Conservation (phyloP, 1,140 invertebrate genomes). For the Heliconius eleuchia region DNA sequence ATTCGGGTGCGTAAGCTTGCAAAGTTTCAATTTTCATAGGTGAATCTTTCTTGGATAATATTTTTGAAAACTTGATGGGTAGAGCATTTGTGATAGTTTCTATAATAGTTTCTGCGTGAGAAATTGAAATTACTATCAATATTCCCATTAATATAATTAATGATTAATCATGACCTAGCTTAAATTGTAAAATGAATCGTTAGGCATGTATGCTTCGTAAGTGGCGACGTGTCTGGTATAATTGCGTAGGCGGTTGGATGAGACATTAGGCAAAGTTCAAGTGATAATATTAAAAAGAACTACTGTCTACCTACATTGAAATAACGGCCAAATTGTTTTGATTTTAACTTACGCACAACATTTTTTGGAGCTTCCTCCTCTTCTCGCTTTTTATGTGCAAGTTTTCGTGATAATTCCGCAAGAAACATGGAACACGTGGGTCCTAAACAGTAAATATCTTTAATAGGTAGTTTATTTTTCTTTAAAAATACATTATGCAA, state of each 20-base stretch:
- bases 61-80: constrained; percentile 58
- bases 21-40: constrained; percentile 66
- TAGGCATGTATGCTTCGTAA: neutral
- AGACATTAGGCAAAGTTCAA: neutral
- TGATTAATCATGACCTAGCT: constrained; percentile 4
- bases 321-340: neutral
- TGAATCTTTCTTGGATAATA: constrained; percentile 54
- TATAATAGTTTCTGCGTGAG: constrained; percentile 59
- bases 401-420: constrained; percentile 62
- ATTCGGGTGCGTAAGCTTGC: constrained; percentile 63
- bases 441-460: constrained; percentile 42
- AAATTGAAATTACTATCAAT: neutral
- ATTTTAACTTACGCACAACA: constrained; percentile 63
- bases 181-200: neutral
- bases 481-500: too few relatives aligned
- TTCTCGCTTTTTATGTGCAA: constrained; percentile 59
- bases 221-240: neutral
- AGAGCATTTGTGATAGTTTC: constrained; percentile 64
- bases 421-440: constrained; percentile 71
- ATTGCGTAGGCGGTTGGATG: neutral
- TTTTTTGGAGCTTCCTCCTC: constrained; percentile 53
- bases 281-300: too few relatives aligned
- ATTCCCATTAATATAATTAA: neutral
- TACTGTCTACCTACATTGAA: neutral
- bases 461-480: constrained; percentile 8